Evolutionary conservation across 2,797 vertebrate species (phyloP), one percentile per base, ranked within the genome.

Genomic region (Gorsachius magnificus): DNA sequence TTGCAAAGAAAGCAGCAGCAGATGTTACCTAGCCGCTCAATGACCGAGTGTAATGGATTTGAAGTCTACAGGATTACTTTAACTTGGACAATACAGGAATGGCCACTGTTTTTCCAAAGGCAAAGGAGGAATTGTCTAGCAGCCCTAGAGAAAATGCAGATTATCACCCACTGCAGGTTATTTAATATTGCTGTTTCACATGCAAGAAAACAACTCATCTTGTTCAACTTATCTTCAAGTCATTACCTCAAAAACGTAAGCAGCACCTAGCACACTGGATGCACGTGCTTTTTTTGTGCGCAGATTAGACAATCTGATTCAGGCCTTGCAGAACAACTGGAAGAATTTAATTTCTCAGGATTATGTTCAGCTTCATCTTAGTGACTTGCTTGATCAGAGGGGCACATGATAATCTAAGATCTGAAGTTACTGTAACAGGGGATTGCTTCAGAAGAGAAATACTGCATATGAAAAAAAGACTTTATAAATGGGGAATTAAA

Each of bases 1-100:
- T 69, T 17, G 35, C 50, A 86, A 79, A 80, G 80, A 72, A 89
- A 87, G 61, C 2, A 76, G 90, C 75, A 91, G 72, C 87, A 95
- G 94, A 93, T 89, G 87, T 82, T 88, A 45, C 28, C 78, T 19
- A 77, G 63, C 0, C 2, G 14, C 50, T 56, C 50, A 83, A 83
- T 46, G 45, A 48, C 45, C 2, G 1, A 75, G 56, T 10, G 16
- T 19, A 87, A 78, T 1, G 11, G 16, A 53, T 91, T 77, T 80
- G 25, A 63, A 70, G 64, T 28, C 50, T 9, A 57, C 2, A 1
- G 54, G 58, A 87, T 84, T 76, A 38, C 31, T 69, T 77, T 33
- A 41, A 46, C 29, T 20, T 17, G 19, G 46, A 81, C 72, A 90
- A 87, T 11, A 56, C 19, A 68, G 48, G 89, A 61, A 76, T 82